Conservation (phyloP, 2,797 vertebrate species). For the Sebastes kiyomatsui region DNA sequence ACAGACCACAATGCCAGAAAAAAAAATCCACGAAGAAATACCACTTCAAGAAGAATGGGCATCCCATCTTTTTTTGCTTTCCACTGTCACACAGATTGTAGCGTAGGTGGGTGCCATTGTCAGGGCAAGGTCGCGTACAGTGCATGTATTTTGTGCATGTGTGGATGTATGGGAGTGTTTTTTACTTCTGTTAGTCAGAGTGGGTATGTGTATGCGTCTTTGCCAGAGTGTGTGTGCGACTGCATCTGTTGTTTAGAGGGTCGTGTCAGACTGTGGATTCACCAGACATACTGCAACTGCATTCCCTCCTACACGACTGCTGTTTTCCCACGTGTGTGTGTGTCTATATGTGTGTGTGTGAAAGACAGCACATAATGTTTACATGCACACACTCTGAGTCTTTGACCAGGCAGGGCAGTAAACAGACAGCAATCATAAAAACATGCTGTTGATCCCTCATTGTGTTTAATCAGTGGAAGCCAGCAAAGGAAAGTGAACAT, state of each 20-base stretch:
- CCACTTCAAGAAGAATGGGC: slow-evolving; percentile 44
- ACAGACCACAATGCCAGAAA: slow-evolving; percentile 10
- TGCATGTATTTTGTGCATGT: slow-evolving; percentile 39
- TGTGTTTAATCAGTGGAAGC: slow-evolving; percentile 63
- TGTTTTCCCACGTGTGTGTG: slow-evolving; percentile 59
- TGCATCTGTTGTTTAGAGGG: slow-evolving; percentile 75
- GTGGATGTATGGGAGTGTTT: slow-evolving; percentile 46
- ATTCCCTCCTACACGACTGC: slow-evolving; percentile 77
- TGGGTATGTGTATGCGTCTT: slow-evolving; percentile 25
- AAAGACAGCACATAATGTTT: slow-evolving; percentile 74
- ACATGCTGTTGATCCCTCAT: slow-evolving; percentile 62
- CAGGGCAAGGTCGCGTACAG: slow-evolving; percentile 57
- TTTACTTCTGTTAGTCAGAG: slow-evolving; percentile 36
- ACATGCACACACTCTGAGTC: slow-evolving; percentile 68
- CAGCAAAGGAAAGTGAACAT: slow-evolving; percentile 46
- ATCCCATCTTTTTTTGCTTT: slow-evolving; percentile 41
- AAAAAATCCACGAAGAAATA: slow-evolving; percentile 31
- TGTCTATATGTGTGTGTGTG: slow-evolving; percentile 33
- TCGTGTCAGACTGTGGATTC: slow-evolving; percentile 62
- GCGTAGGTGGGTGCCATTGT: slow-evolving; percentile 64
- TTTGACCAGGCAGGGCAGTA: slow-evolving; percentile 70
- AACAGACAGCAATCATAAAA: slow-evolving; percentile 74
- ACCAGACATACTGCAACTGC: slow-evolving; percentile 66
- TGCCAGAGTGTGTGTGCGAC: slow-evolving; percentile 45
- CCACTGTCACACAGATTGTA: slow-evolving; percentile 68